Conservation (phyloP, 2,797 vertebrate species). For the Pseudocheirus occidentalis region DNA sequence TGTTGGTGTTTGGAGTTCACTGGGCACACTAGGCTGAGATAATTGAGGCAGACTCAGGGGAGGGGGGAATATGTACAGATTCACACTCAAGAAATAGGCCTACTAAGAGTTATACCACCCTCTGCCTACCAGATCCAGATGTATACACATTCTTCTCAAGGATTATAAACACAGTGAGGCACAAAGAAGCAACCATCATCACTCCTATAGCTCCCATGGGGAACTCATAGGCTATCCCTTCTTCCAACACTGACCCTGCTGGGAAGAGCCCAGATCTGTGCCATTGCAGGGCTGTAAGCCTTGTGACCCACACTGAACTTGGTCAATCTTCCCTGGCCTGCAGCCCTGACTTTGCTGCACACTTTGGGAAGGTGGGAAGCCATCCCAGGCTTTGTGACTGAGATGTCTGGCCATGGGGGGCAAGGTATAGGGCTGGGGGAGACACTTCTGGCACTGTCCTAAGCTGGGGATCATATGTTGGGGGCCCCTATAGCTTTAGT, state of each 20-base stretch:
- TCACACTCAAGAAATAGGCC: background rate
- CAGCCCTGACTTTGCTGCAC: background rate
- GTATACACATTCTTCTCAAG: background rate
- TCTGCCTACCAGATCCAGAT: background rate
- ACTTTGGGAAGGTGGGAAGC: background rate
- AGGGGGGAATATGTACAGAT: background rate
- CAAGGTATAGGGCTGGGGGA: background rate
- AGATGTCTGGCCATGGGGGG: background rate
- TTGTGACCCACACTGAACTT: background rate
- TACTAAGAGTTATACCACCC: background rate
- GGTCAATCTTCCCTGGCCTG: background rate
- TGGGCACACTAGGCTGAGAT: background rate
- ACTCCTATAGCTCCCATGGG: background rate
- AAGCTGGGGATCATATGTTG: background rate
- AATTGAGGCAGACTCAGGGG: background rate
- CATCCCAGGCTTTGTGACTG: background rate
- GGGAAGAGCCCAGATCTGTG: background rate
- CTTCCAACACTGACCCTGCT: background rate
- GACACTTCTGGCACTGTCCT: background rate
- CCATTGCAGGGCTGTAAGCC: background rate
- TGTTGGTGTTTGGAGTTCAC: background rate
- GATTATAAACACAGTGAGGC: background rate
- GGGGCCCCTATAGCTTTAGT: background rate
- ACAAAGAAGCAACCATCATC: background rate
- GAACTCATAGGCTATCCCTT: background rate